Percentiles rank a stretch among this genome's conserved stretches.
These are phyloP conservation scores for Nettapus auritus DNA, from an alignment of 2,113 vertebrate genomes.

Conservation along the genomic window DNA sequence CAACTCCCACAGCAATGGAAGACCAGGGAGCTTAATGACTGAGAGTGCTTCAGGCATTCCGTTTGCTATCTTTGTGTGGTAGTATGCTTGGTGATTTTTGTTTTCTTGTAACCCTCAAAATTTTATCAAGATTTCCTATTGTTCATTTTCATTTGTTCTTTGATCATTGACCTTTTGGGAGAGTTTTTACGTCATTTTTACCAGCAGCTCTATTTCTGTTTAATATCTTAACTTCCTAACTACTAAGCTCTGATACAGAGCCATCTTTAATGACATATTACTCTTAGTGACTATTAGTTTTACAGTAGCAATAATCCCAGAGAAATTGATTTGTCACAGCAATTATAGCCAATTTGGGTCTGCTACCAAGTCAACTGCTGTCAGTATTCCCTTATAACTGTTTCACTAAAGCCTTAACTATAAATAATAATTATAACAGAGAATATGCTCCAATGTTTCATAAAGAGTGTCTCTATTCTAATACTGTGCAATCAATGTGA, in stretches of 20 bases:
- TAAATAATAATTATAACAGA: constrained; percentile 19
- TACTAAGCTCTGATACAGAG: background rate
- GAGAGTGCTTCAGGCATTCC: background rate
- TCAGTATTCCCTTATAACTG: background rate
- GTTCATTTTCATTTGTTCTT: background rate
- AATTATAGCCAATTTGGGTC: constrained; percentile 23
- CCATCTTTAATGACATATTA: background rate
- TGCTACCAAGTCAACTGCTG: background rate
- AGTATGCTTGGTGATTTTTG: background rate
- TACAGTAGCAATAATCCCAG: constrained; percentile 32
- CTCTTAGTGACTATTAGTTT: constrained; percentile 26
- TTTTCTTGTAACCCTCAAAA: background rate
- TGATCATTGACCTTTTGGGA: background rate
- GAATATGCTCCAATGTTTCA: background rate
- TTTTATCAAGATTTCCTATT: background rate
- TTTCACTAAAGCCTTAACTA: constrained; percentile 11
- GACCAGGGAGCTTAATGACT: background rate
- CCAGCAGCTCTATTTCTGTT: background rate
- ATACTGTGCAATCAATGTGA: background rate
- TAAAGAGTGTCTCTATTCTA: background rate
- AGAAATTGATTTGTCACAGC: constrained; percentile 46
- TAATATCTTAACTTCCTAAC: background rate
- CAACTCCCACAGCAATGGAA: background rate
- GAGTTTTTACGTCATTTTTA: background rate
- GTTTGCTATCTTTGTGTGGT: background rate